phyloP scores from a whole-genome alignment of 2,797 vertebrate genomes.

The Parauchenoglanis ngamensis region DNA sequence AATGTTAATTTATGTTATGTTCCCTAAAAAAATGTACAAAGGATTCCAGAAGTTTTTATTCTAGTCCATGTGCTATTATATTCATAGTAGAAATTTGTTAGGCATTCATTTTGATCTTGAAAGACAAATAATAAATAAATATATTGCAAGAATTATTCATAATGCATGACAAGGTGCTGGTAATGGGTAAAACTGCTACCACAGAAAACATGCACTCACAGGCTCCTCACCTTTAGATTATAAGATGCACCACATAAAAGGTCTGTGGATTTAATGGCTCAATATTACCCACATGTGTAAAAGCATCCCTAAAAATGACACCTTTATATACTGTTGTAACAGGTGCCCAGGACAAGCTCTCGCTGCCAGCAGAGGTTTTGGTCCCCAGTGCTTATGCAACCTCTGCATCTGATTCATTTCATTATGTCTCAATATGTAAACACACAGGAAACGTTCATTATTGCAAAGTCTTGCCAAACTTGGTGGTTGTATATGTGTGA shows the following conservation, averaged over 20 bases:
- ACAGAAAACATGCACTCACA: constrained; percentile 17
- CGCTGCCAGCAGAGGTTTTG: neutral
- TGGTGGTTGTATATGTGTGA: neutral
- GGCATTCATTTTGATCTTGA: constrained; percentile 55
- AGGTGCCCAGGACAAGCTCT: neutral
- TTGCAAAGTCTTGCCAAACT: neutral
- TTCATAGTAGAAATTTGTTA: constrained; percentile 42
- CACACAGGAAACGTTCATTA: neutral
- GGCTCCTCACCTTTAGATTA: neutral
- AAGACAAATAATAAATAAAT: constrained; percentile 59
- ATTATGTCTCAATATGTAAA: neutral
- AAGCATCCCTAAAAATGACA: neutral
- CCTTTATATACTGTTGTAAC: neutral
- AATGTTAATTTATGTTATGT: neutral
- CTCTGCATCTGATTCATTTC: too few relatives aligned
- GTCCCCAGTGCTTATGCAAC: neutral
- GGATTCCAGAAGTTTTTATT: constrained; percentile 17
- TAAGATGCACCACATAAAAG: constrained; percentile 6
- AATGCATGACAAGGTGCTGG: constrained; percentile 49
- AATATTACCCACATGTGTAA: neutral
- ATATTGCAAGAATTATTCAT: constrained; percentile 51
- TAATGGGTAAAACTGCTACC: constrained; percentile 27
- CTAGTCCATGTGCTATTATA: constrained; percentile 30
- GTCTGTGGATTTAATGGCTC: constrained; percentile 15
- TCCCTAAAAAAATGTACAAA: neutral